Percentiles rank a stretch among this genome's conserved stretches.
phyloP scores from a whole-genome alignment of 2,888 invertebrate genomes.

The Lasioglossum morio region DNA sequence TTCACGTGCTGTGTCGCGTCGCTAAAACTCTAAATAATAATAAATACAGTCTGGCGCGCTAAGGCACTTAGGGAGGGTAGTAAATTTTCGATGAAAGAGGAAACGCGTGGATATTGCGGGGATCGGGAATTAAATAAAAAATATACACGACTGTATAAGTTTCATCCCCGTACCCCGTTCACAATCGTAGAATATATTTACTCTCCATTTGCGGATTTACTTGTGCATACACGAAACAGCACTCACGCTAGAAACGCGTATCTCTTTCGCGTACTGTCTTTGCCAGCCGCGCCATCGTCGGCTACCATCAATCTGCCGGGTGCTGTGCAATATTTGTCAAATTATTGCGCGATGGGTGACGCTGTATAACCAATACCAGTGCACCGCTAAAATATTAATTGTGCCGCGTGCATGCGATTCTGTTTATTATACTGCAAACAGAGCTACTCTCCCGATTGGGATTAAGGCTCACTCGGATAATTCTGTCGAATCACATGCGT shows the following conservation, averaged over 20 bases:
- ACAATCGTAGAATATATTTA: constrained; percentile 68
- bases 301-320: constrained; percentile 39
- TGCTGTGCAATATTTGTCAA: constrained; percentile 53
- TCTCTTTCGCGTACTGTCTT: constrained; percentile 60
- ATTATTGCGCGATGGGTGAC: constrained; percentile 38
- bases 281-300: constrained; percentile 17
- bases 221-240: constrained; percentile 80
- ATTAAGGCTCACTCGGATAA: background rate
- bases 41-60: too few species aligned
- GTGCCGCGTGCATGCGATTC: background rate
- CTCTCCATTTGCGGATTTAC: constrained; percentile 78
- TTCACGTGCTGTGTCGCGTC: too few species aligned
- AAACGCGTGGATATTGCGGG: constrained; percentile 18
- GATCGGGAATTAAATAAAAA: constrained; percentile 60
- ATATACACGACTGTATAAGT: constrained; percentile 50
- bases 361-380: background rate
- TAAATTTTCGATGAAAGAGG: constrained; percentile 18
- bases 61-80: background rate
- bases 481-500: background rate
- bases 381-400: background rate
- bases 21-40: too few species aligned
- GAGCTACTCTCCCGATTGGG: background rate
- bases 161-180: constrained; percentile 50
- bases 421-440: background rate
- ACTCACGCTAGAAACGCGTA: constrained; percentile 73